Base-by-base conservation (phyloP, 2,113 vertebrate species). In the Chauna torquata region DNA sequence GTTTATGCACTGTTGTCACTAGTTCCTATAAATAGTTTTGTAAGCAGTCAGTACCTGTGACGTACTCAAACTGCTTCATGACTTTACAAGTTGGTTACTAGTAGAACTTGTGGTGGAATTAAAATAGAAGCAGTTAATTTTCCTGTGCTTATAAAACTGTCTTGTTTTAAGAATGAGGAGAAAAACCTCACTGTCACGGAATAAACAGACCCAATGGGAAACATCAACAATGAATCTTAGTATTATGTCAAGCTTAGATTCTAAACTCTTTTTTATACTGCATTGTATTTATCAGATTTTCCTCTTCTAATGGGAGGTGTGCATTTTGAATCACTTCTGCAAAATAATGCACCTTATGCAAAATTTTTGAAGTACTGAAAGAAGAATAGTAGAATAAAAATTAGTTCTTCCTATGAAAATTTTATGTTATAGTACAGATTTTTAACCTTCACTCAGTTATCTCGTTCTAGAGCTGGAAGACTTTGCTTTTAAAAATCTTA, bases 241-340 rank as follows among this genome's bases (percentile, higher is more conserved):
- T 22, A 10, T 81, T 88, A 18, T 17, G 10, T 50, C 23, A 88
- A 68, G 7, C 14, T 69, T 65, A 40, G 6, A 75, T 86, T 84
- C 20, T 78, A 23, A 71, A 54, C 22, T 40, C 22, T 40, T 75
- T 64, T 59, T 24, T 16, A 38, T 40, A 55, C 55, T 79, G 1
- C 7, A 2, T 76, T 34, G 9, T 52, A 3, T 17, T 1, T 54
- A 18, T 4, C 1, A 2, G 12, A 14, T 59, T 90, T 84, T 88
- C 6, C 12, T 38, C 5, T 71, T 79, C 0, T 0, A 55, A 5
- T 11, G 8, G 44, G 16, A 75, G 7, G 4, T 5, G 0, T 24
- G 44, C 27, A 52, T 65, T 49, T 80, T 49, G 3, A 70, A 16
- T 49, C 8, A 24, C 1, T 82, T 28, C 49, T 82, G 17, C 36